Percentiles rank a stretch among this genome's conserved stretches.
These are phyloP conservation scores for Thymelicus acteon DNA, from an alignment of 2,888 invertebrate genomes.

Conservation along the genomic window DNA sequence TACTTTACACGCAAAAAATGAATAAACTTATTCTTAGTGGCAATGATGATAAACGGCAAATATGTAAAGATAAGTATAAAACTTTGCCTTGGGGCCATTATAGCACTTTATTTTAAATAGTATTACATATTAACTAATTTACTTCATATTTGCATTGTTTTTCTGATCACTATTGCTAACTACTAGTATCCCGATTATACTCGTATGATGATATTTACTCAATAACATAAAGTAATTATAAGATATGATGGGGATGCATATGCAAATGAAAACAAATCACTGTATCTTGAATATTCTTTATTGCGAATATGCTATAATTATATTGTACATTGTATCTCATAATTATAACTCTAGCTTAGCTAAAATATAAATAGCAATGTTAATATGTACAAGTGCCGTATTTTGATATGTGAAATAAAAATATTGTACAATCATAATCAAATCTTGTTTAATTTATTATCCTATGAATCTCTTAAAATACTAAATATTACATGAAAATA, in stretches of 20 bases:
- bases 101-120: slow-evolving; percentile 1
- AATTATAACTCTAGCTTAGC: slow-evolving; percentile 6
- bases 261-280: slow-evolving; percentile 8
- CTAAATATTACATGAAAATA: slow-evolving; percentile 9
- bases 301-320: neutral
- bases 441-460: neutral
- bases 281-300: slow-evolving; percentile 10
- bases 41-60: neutral
- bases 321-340: neutral
- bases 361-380: neutral
- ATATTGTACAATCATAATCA: slow-evolving; percentile 1
- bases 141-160: slow-evolving; percentile 1
- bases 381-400: neutral
- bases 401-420: slow-evolving; percentile 10
- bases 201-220: slow-evolving; percentile 4
- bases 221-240: slow-evolving; percentile 1
- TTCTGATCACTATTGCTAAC: neutral
- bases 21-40: neutral
- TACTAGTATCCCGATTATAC: neutral
- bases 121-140: slow-evolving; percentile 1
- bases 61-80: no score
- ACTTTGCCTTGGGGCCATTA: no score
- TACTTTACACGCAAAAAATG: neutral
- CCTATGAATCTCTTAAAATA: neutral
- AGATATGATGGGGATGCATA: neutral